These are phyloP conservation scores for Huso huso DNA, from an alignment of 2,797 vertebrate species.

Conservation along the genomic window DNA sequence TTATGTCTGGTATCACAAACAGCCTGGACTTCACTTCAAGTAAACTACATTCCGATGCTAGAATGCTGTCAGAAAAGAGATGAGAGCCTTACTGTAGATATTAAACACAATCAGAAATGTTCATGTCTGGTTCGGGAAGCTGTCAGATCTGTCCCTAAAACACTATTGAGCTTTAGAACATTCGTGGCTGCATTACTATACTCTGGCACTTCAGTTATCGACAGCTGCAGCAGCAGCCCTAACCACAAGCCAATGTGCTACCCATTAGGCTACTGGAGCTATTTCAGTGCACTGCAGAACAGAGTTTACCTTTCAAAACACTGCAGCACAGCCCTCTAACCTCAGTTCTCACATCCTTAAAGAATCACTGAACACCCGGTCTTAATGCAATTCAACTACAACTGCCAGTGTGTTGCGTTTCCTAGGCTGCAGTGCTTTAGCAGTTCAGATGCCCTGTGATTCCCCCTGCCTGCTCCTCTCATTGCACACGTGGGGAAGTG, in stretches of 20 bases:
- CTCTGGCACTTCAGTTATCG: slow-evolving; percentile 1
- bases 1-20: background rate
- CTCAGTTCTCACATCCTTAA: background rate
- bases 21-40: background rate
- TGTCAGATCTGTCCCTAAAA: too few species aligned
- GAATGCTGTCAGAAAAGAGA: background rate
- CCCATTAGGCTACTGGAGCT: slow-evolving; percentile 11
- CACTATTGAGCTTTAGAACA: too few species aligned
- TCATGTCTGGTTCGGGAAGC: too few species aligned
- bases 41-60: background rate
- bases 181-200: too few species aligned
- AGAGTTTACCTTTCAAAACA: too few species aligned
- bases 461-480: background rate
- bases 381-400: too few species aligned
- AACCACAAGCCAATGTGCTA: slow-evolving; percentile 4
- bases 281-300: background rate
- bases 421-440: too few species aligned
- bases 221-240: slow-evolving; percentile 6
- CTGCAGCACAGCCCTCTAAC: too few species aligned
- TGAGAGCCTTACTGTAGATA: background rate
- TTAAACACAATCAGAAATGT: too few species aligned
- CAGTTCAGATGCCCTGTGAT: too few species aligned
- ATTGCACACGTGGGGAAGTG: background rate
- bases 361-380: background rate
- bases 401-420: slow-evolving; percentile 1